A percentile compares a stretch with the other conserved stretches of the same genome.
phyloP scores from a whole-genome alignment of 2,797 vertebrate species.

The Eulemur rubriventer region DNA sequence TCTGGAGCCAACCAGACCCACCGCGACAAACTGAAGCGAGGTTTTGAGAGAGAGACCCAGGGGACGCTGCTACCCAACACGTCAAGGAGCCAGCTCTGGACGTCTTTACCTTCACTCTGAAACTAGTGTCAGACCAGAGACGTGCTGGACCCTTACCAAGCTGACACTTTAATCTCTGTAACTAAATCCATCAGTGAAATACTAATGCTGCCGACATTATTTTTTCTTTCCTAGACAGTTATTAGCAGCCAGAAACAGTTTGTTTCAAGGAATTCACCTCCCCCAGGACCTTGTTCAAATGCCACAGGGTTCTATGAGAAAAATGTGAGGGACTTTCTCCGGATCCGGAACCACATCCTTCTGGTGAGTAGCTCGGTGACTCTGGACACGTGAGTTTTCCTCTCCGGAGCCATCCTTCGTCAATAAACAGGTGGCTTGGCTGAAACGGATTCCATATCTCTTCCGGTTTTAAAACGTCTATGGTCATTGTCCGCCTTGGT shows the following conservation, averaged over 20 bases:
- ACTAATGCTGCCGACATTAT: slow-evolving; percentile 50
- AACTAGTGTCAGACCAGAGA: slow-evolving; percentile 60
- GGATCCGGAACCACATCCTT: background rate
- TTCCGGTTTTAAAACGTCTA: background rate
- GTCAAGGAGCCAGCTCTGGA: slow-evolving; percentile 56
- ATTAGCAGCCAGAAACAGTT: slow-evolving; percentile 68
- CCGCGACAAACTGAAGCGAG: slow-evolving; percentile 42
- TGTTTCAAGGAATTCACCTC: slow-evolving; percentile 67
- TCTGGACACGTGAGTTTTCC: background rate
- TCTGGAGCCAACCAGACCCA: slow-evolving; percentile 61
- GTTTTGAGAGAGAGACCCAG: slow-evolving; percentile 51
- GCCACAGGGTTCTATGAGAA: slow-evolving; percentile 15
- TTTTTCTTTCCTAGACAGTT: slow-evolving; percentile 69
- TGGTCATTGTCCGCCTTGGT: background rate
- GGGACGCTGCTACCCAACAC: slow-evolving; percentile 49
- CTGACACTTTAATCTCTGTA: slow-evolving; percentile 77
- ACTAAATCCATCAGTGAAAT: slow-evolving; percentile 76
- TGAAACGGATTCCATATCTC: background rate
- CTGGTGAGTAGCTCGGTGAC: background rate
- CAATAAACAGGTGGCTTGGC: background rate
- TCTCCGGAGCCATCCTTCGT: background rate
- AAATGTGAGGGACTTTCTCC: background rate
- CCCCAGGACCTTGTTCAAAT: slow-evolving; percentile 50
- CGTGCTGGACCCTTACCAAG: slow-evolving; percentile 67
- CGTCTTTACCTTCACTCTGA: slow-evolving; percentile 66